These are phyloP conservation scores for Leptinotarsa texana DNA, from an alignment of 1,140 invertebrate species.

Conservation along the genomic window DNA sequence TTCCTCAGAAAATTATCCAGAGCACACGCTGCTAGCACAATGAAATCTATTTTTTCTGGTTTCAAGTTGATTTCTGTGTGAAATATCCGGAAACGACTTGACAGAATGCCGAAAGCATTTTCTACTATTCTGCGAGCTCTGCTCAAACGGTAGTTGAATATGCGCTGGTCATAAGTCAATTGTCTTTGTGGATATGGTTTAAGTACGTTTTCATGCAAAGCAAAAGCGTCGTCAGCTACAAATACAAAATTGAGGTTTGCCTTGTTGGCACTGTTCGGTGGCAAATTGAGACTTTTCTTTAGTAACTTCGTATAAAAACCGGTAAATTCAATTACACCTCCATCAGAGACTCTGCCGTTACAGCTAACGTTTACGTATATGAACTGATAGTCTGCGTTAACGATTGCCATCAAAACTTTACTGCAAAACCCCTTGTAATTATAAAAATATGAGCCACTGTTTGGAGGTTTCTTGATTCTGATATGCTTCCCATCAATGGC, in stretches of 20 bases:
- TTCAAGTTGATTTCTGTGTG: conserved; percentile 4
- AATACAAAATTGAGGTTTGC: conserved; percentile 7
- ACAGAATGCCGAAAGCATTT: conserved; percentile 28
- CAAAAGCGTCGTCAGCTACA: conserved; percentile 22
- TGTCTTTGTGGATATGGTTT: conserved; percentile 22
- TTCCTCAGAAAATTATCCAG: conserved; percentile 4
- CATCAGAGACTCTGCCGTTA: conserved; percentile 46
- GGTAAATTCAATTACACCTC: conserved; percentile 37
- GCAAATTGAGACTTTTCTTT: conserved; percentile 1
- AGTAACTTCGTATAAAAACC: conserved; percentile 1
- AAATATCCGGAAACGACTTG: conserved; percentile 7
- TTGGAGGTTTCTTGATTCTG: conserved; percentile 42
- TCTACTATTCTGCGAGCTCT: conserved; percentile 24
- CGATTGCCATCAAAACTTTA: conserved; percentile 50
- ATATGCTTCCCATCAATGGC: conserved; percentile 57
- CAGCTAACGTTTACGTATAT: conserved; percentile 44
- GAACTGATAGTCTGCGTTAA: conserved; percentile 48
- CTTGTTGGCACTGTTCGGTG: not conserved
- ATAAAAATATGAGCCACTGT: conserved; percentile 45
- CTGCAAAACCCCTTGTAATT: conserved; percentile 47
- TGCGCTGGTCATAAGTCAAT: conserved; percentile 6
- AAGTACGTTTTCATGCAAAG: conserved; percentile 26
- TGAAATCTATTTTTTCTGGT: conserved; percentile 13
- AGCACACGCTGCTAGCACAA: not conserved
- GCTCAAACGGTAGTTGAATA: conserved; percentile 15